Evolutionary conservation across 2,797 vertebrate genomes (phyloP), one percentile per base, ranked within the genome.

Genomic region (Acanthurus leucopareius): DNA sequence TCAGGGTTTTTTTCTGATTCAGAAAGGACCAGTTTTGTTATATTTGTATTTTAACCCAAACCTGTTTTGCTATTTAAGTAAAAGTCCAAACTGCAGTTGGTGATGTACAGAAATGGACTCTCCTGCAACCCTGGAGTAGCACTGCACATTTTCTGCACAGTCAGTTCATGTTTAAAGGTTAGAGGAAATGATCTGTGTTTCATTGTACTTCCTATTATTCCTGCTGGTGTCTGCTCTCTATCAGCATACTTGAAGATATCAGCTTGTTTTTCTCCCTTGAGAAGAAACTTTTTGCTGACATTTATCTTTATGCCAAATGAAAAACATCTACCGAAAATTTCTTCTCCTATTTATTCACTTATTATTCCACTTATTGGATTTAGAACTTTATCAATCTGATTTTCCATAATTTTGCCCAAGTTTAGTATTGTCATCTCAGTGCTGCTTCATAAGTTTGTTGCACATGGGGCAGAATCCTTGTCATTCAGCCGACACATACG

Each of bases 91-190:
- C 7, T 20, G 11, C 42, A 48, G n/a, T 59, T 19, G 22, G 2
- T 67, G 67, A 25, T 22, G 19, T 48, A 14, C 10, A 1, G 2
- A 20, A 49, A 42, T 20, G 14, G 40, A 73, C 10, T 64, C 2
- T 45, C 17, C n/a, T 35, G 32, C 1, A 19, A 45, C 49, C 20
- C 25, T 14, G 35, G 28, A 28, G 35, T 42, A 20, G 17, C 22
- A 52, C 69, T 74, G 19, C 19, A 19, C n/a, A 44, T 69, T 73
- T 83, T 88, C 69, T 80, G 79, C 76, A 67, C 61, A 65, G 58
- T 81, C 75, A 65, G 68, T 74, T 53, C 3, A 45, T 74, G 48
- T n/a, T 53, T 42, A 44, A 44, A 64, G 64, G 40, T 77, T 7
- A 54, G 35, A 80, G 83, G 81, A 89, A 89, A 60, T 28, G 57